Evolutionary conservation across 1,140 invertebrate genomes (phyloP).

Genomic region (Bombus haemorrhoidalis): DNA sequence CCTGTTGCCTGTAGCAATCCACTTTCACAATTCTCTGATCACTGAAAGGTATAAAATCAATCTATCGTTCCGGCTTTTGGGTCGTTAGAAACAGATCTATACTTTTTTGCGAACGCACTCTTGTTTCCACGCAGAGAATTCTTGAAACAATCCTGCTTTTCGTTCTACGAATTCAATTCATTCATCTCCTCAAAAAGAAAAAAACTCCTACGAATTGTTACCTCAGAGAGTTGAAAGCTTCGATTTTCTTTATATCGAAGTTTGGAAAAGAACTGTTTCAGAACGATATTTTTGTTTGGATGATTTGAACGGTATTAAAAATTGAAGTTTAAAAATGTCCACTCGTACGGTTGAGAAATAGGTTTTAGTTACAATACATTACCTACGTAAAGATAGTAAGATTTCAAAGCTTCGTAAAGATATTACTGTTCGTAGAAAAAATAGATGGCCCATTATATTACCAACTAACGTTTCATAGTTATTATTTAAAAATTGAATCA

Average conservation of each 20-base stretch:
- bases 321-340: neutral
- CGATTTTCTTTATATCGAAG: neutral
- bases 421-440: too few species aligned
- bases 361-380: too few species aligned
- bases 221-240: neutral
- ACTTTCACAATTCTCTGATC: slow-evolving; percentile 16
- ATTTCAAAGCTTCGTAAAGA: too few species aligned
- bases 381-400: too few species aligned
- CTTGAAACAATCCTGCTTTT: neutral
- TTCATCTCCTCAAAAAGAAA: neutral
- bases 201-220: neutral
- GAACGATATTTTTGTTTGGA: neutral
- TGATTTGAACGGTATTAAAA: neutral
- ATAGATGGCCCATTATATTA: too few species aligned
- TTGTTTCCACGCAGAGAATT: neutral
- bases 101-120: neutral
- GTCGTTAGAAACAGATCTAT: neutral
- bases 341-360: neutral
- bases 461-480: too few species aligned
- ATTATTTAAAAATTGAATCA: too few species aligned
- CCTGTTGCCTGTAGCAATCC: slow-evolving; percentile 16
- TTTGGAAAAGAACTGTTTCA: neutral
- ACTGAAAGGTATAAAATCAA: neutral
- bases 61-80: neutral
- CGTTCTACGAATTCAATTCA: neutral